Evolutionary conservation across 2,797 vertebrate species (phyloP), one percentile per base, ranked within the genome.

Genomic region (Dendrocincla fuliginosa): DNA sequence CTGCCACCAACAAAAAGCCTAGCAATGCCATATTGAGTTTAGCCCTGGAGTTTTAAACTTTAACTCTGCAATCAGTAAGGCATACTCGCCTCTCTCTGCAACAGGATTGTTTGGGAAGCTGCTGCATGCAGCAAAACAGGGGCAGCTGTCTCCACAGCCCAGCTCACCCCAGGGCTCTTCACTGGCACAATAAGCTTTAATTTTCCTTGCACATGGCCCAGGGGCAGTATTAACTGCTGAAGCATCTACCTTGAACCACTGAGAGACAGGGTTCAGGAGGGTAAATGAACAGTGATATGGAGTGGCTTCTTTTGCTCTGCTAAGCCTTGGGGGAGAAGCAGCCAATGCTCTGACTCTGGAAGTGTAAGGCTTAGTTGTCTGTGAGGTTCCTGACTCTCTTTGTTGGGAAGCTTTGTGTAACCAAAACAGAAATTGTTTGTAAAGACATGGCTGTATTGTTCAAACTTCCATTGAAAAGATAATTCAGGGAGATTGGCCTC

Each of bases 21-120:
- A 95, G 76, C 96, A 95, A 92, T 61, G 90, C 82, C 92, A 97
- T 64, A n/a, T 0, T 46, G 86, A 83, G 68, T 96, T 96, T 88
- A 90, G 71, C 60, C 87, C 49, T 57, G 33, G n/a, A 94, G 39
- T 86, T 92, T 88, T 74, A 70, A 93, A 90, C 61, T 74, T 76
- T 25, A 90, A n/a, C 35, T 84, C 80, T 80, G 89, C 49, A 71
- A 75, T 87, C 90, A 90, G 87, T 67, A 84, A 84, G 71, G 87
- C 25, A 5, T 11, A 30, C 24, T 70, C 0, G 4, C n/a, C 33
- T 92, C 64, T 41, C 61, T 35, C 76, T 50, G 41, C 82, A 69
- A 52, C 28, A 35, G 47, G 53, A 79, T 9, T 6, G 20, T 25
- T 93, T 0, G 23, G 56, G 87, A 96, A 94, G 86, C 84, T 93